Evolutionary conservation across 1,140 invertebrate genomes (phyloP), one percentile per base, ranked within the genome.

Genomic region (Drosophila mauritiana): DNA sequence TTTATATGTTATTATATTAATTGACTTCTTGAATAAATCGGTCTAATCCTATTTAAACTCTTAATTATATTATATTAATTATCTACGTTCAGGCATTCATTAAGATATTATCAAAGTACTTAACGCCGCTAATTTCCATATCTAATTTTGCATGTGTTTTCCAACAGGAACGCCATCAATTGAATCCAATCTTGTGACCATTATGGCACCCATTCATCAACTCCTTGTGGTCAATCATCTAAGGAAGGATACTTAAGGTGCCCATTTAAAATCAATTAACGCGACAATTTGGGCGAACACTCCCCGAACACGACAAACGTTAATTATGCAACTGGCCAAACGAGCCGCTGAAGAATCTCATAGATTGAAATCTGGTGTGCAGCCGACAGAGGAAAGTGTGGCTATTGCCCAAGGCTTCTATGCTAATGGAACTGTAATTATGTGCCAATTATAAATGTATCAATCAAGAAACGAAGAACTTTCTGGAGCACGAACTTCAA

Each of bases 181-280:
- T 13, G 34, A 13, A 10, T 7, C 7, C 17, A 39, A 17, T 65
- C 25, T 61, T 3, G n/a, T n/a, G 17, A 4, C 58, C 13, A 43
- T 52, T 27, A 68, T n/a, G 13, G 22, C 20, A 42, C 11, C 59
- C 46, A 68, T 68, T 45, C 20, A 65, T 68, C 59, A 68, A 37
- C 25, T 56, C 40, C 46, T 12, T 55, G 51, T 49, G 49, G 64
- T 49, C 55, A 62, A 81, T 78, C 39, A 64, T 46, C 49, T 37
- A 31, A 31, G 40, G 31, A 49, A 58, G 63, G 63, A 65, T 78
- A 62, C 58, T 79, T 67, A 46, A 46, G 65, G 49, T 53, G 42
- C 22, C 73, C 76, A 88, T 88, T 88, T 84, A 74, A 88, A 89
- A 89, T 89, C 84, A 88, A 89, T 88, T 89, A 89, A 64, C 84